Evolutionary conservation across 2,888 invertebrate species (phyloP).

Genomic region (Danaus chrysippus): DNA sequence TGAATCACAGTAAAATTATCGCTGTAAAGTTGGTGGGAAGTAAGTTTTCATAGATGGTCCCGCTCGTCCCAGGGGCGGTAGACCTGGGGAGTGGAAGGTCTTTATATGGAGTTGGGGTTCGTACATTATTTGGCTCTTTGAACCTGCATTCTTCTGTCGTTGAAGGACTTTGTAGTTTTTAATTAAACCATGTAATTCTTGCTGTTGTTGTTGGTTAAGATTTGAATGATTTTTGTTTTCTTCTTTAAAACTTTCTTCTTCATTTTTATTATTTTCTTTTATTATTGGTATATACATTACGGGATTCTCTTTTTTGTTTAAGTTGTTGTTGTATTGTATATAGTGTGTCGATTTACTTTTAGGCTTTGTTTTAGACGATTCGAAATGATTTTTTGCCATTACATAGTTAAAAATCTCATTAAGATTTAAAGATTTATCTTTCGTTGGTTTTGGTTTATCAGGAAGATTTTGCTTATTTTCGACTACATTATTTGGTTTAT

Average conservation of each 20-base stretch:
- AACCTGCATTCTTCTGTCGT: constrained; percentile 49
- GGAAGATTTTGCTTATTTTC: constrained; percentile 45
- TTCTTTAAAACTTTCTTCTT: constrained; percentile 34
- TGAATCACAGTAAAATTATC: constrained; percentile 51
- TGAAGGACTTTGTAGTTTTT: constrained; percentile 72
- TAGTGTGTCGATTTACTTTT: constrained; percentile 39
- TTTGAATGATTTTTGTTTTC: constrained; percentile 41
- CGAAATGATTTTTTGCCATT: constrained; percentile 61
- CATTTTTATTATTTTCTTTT: constrained; percentile 37
- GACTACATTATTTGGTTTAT: constrained; percentile 51
- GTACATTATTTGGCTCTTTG: constrained; percentile 44
- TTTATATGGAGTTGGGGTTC: constrained; percentile 53
- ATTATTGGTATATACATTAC: constrained; percentile 41
- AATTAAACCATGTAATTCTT: constrained; percentile 59
- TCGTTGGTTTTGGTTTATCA: constrained; percentile 47
- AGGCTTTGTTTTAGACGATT: constrained; percentile 59
- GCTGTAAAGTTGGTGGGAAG: constrained; percentile 63
- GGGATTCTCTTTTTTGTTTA: constrained; percentile 44
- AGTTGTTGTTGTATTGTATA: constrained; percentile 33
- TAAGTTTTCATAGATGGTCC: constrained; percentile 69
- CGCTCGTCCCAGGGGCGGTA: constrained; percentile 68
- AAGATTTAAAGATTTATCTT: constrained; percentile 56
- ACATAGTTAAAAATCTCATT: constrained; percentile 61
- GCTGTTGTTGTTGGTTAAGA: constrained; percentile 46
- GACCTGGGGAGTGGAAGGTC: constrained; percentile 43